These are phyloP conservation scores for Danionella cerebrum DNA, from an alignment of 2,113 vertebrate species.

Conservation along the genomic window DNA sequence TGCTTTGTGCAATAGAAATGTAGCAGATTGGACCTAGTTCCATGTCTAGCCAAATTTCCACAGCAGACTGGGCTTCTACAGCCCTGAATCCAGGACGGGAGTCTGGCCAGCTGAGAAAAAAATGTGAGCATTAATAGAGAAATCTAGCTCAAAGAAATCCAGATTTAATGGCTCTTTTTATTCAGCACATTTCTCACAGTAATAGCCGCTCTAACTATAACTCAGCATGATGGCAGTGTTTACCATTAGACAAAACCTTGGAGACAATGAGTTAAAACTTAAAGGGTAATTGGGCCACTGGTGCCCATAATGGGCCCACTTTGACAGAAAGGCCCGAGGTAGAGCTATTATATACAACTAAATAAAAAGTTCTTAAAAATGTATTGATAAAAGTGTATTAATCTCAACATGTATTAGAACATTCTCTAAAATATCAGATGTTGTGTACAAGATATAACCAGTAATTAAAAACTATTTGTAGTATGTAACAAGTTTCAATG, in stretches of 20 bases:
- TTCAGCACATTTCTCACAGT: constrained; percentile 9
- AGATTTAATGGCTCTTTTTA: constrained; percentile 16
- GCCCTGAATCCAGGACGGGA: not conserved
- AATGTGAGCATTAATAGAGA: not conserved
- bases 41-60: constrained; percentile 28
- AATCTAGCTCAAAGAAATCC: constrained; percentile 9
- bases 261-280: constrained; percentile 11
- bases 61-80: not conserved
- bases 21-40: constrained; percentile 17
- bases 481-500: no score
- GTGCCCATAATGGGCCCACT: not conserved
- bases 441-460: no score
- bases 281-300: constrained; percentile 10
- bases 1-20: constrained; percentile 14
- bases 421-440: no score
- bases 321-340: no score
- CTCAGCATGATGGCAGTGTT: constrained; percentile 24
- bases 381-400: no score
- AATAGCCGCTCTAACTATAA: constrained; percentile 18
- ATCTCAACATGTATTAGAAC: no score
- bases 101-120: constrained; percentile 15
- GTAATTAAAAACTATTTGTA: no score
- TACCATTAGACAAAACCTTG: not conserved
- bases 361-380: no score
- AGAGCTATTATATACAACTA: no score